phyloP scores from a whole-genome alignment of 2,113 vertebrate genomes.

The Coryphaenoides rupestris region DNA sequence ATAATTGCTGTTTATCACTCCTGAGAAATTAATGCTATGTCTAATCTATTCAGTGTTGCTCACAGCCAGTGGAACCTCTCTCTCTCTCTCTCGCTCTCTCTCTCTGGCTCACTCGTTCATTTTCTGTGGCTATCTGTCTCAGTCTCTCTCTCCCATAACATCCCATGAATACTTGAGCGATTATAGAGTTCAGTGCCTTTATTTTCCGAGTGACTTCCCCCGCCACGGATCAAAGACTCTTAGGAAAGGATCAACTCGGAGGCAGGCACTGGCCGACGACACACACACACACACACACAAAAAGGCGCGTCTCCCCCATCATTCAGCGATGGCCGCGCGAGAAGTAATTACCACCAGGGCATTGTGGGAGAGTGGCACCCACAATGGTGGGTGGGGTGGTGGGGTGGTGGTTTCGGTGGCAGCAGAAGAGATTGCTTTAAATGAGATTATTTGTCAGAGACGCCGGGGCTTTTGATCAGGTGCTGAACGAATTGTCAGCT shows the following conservation, averaged over 20 bases:
- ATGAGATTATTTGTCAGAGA: constrained; percentile 4
- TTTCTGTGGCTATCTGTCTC: not conserved
- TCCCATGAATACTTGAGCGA: constrained; percentile 5
- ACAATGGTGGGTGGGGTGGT: not conserved
- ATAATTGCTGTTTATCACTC: constrained; percentile 9
- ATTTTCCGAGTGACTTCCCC: constrained; percentile 6
- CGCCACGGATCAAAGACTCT: constrained; percentile 9
- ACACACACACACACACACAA: too few relatives aligned
- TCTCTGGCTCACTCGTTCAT: not conserved
- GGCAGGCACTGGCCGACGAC: not conserved
- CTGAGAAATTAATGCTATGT: constrained; percentile 5
- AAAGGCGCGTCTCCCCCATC: not conserved
- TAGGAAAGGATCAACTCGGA: not conserved
- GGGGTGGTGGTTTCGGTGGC: not conserved
- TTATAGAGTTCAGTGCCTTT: constrained; percentile 12
- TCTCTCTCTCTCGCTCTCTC: not conserved
- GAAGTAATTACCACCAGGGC: constrained; percentile 9
- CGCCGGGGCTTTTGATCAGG: constrained; percentile 2
- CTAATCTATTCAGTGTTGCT: not conserved
- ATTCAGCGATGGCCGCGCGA: not conserved
- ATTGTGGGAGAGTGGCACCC: not conserved
- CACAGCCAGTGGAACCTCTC: not conserved
- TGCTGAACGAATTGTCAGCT: not conserved
- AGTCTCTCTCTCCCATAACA: constrained; percentile 1
- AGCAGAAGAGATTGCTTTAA: not conserved